Conservation (phyloP, 2,797 vertebrate species). For the Sparus aurata region DNA sequence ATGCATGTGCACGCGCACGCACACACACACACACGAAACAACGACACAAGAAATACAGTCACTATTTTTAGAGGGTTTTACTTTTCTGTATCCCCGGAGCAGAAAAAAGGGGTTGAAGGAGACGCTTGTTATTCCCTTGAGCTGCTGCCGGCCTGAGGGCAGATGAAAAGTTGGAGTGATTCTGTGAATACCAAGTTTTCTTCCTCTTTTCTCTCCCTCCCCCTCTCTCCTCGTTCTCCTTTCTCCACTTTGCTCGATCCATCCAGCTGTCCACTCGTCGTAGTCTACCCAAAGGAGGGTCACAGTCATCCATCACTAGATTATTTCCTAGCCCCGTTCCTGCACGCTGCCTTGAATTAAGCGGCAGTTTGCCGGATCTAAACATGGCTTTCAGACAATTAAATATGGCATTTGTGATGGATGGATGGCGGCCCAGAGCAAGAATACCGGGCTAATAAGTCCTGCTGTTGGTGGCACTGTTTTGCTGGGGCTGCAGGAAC, state of each 20-base stretch:
- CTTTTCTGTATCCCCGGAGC: constrained; percentile 74
- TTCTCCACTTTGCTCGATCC: constrained; percentile 64
- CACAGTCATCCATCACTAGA: constrained; percentile 90
- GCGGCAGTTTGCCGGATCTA: constrained; percentile 86
- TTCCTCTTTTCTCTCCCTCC: constrained; percentile 25
- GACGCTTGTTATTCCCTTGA: constrained; percentile 79
- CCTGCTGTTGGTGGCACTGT: constrained; percentile 76
- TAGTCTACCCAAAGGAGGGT: constrained; percentile 85
- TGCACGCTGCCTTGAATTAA: constrained; percentile 87
- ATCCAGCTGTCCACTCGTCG: constrained; percentile 70
- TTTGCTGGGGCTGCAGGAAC: constrained; percentile 19
- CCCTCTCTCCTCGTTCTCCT: constrained; percentile 48
- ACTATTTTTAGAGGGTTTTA: constrained; percentile 81
- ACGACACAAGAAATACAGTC: constrained; percentile 65
- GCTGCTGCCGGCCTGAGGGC: constrained; percentile 68
- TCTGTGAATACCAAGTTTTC: constrained; percentile 76
- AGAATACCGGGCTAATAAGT: constrained; percentile 82
- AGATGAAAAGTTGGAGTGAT: constrained; percentile 76
- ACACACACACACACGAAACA: constrained; percentile 11
- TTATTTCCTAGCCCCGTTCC: constrained; percentile 82
- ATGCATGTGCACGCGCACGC: constrained; percentile 24
- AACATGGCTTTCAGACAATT: constrained; percentile 87
- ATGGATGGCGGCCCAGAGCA: constrained; percentile 75
- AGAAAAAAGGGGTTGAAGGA: constrained; percentile 72
- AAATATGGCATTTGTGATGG: constrained; percentile 89